Evolutionary conservation across 2,113 vertebrate species (phyloP).

Genomic region (Alaudala cheleensis): DNA sequence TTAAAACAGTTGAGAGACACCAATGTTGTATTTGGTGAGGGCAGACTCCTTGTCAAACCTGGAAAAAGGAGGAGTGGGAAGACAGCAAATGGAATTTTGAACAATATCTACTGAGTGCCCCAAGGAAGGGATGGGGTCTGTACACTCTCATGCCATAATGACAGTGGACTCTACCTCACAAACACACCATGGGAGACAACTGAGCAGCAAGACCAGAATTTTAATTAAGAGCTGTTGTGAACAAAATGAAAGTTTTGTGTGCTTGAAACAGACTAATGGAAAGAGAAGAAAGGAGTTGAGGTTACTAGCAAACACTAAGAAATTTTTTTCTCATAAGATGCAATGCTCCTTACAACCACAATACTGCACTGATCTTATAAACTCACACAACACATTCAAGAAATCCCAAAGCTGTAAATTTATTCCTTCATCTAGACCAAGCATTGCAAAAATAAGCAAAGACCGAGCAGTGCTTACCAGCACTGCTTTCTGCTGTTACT

Average conservation of each 20-base stretch:
- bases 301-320: neutral
- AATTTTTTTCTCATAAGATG: neutral
- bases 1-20: neutral
- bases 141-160: neutral
- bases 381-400: neutral
- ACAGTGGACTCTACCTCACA: neutral
- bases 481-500: too few species aligned
- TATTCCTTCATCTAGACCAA: neutral
- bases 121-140: neutral
- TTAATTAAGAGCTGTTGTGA: neutral
- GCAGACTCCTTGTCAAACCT: neutral
- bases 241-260: neutral
- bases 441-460: neutral
- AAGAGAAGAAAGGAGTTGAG: neutral
- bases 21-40: neutral
- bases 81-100: neutral
- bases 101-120: accelerated
- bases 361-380: neutral
- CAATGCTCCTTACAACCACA: neutral
- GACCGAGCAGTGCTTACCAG: neutral
- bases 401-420: neutral
- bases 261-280: neutral
- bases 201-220: neutral
- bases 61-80: neutral
- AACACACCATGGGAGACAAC: neutral